Base-by-base conservation (phyloP, 2,113 vertebrate species). In the Nycticryphes semicollaris region DNA sequence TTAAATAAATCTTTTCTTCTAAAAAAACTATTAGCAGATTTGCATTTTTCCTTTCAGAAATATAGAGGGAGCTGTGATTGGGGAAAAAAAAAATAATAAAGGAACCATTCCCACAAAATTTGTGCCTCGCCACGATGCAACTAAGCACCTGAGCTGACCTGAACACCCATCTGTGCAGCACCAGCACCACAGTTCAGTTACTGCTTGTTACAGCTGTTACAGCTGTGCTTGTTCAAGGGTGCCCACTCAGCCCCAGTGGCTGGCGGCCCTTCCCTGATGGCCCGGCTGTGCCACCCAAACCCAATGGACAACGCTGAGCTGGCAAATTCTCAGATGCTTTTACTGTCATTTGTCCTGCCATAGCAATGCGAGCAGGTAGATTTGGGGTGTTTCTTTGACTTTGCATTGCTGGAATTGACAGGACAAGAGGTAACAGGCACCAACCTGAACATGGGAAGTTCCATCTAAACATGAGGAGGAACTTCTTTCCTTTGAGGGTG, bases 61-160 rank as follows among this genome's bases (percentile, higher is more conserved):
- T 68, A 75, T 4, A 48, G 53, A 79, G 56, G 16, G 31, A 75
- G 33, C 28, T 84, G 28, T 3, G 12, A 45, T 25, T 57, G 7
- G 20, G 5, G 6, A 12, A 31, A 64, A 53, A 51, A 48, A 43
- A 51, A 1, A 7, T 24, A 53, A 62, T 15, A 78, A 75, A 82
- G 43, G 41, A 72, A 79, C 5, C 4, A 21, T 57, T 91, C 9
- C 39, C 39, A 39, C 39, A 39, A 39, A 39, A 39, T 39, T 39
- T 39, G 39, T 75, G 33, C 33, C 18, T 80, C 0, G 0, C 10
- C 2, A 0, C 2, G 2, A n/a, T 13, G n/a, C 20, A n/a, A 41
- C 28, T 7, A 7, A 37, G 41, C 1, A 1, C 28, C 27, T 41
- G 33, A 83, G 53, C 74, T 73, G 84, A 66, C 31, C 20, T n/a